phyloP scores from a whole-genome alignment of 2,797 vertebrate species.

The Chrysocyon brachyurus region DNA sequence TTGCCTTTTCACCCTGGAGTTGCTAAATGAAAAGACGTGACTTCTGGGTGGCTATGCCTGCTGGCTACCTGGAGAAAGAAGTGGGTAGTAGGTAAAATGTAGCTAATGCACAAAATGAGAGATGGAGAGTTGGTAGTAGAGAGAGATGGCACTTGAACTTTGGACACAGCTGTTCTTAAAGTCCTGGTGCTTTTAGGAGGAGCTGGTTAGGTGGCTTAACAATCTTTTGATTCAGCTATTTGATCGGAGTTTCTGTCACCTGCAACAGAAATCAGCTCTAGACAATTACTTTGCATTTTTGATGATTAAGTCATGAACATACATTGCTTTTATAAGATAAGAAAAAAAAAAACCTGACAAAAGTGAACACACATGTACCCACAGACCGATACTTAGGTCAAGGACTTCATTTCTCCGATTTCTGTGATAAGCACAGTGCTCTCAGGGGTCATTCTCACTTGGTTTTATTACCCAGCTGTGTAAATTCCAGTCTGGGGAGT shows the following conservation, averaged over 20 bases:
- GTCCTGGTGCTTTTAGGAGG: background rate
- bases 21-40: background rate
- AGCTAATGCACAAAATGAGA: background rate
- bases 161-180: background rate
- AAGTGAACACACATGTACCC: background rate
- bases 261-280: background rate
- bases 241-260: constrained; percentile 7
- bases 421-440: background rate
- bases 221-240: background rate
- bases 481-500: background rate
- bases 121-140: background rate
- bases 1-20: background rate
- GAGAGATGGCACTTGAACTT: background rate
- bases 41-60: background rate
- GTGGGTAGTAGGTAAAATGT: background rate
- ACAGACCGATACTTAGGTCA: background rate
- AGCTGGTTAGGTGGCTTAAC: background rate
- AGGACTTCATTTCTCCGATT: background rate
- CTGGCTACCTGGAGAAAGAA: background rate
- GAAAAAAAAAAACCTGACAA: background rate
- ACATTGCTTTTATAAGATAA: background rate
- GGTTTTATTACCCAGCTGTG: background rate
- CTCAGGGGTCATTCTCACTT: background rate
- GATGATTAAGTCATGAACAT: background rate
- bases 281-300: background rate